Evolutionary conservation across 2,888 invertebrate species (phyloP), one percentile per base, ranked within the genome.

Genomic region (Theodoxus fluviatilis): DNA sequence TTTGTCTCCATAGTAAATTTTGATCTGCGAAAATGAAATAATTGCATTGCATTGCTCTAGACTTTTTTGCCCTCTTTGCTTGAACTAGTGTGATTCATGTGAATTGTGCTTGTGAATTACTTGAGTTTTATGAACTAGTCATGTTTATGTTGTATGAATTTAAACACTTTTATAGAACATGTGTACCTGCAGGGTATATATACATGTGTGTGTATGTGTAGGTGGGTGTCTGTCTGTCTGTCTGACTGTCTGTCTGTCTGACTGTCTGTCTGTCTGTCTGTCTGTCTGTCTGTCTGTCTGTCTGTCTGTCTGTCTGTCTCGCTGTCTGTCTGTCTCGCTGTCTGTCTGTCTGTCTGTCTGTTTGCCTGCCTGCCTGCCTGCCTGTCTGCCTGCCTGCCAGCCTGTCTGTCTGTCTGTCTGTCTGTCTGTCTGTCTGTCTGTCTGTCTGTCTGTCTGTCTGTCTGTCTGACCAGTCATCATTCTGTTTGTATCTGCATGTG

Each of bases 381-480:
- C 12, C 12, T 18, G 18, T 12, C 43, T 43, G 18, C 43, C 12
- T 43, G 18, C 12, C 1, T 18, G 12, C 12, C 43, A 15, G 12
- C 43, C 12, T 43, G 18, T 43, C 18, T 43, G 43, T 18, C 18
- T 43, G 12, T 18, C 1, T 15, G 15, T 15, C 1, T 43, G 43
- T 43, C 43, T 43, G 12, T 15, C 33, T 59, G 33, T 59, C 33
- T 28, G 59, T 59, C 33, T 59, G 59, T 31, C 15, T n/a, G 37
- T 61, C 37, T 61, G 35, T 37, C 22, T 61, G 35, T 61, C 22
- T 37, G 35, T 22, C 37, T 37, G 61, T n/a, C 37, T 61, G 37
- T 37, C 37, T 67, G 22, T 38, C 15, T n/a, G n/a, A n/a, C n/a
- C n/a, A n/a, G n/a, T n/a, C n/a, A n/a, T n/a, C n/a, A n/a, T n/a